Percentiles rank a stretch among this genome's conserved stretches.
phyloP scores from a whole-genome alignment of 2,797 vertebrate genomes.

The Antrozous pallidus region DNA sequence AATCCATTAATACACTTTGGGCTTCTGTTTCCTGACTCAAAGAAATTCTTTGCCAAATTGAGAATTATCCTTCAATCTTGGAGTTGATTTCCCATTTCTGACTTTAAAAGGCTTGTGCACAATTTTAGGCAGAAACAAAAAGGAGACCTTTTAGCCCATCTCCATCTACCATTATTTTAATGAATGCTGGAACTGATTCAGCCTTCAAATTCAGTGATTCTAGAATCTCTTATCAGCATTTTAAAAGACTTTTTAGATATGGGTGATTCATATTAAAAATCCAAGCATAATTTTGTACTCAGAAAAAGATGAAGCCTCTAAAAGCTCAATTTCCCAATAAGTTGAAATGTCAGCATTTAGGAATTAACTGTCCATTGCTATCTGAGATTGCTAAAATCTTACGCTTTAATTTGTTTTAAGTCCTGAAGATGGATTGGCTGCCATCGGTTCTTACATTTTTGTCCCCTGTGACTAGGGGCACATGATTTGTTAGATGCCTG shows the following conservation, averaged over 20 bases:
- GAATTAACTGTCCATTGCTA: neutral
- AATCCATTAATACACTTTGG: conserved; percentile 2
- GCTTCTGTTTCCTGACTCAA: neutral
- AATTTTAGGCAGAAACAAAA: conserved; percentile 35
- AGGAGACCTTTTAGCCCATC: neutral
- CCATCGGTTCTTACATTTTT: neutral
- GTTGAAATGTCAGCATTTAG: conserved; percentile 8
- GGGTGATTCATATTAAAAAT: conserved; percentile 57
- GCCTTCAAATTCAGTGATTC: conserved; percentile 45
- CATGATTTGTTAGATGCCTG: neutral
- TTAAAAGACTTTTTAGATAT: conserved; percentile 38
- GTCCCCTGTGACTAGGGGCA: neutral
- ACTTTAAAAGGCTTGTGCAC: conserved; percentile 40
- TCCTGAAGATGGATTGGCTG: neutral
- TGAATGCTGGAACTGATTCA: conserved; percentile 48
- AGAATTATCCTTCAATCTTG: conserved; percentile 13
- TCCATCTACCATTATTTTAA: conserved; percentile 56
- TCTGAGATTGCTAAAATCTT: neutral
- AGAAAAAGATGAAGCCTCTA: conserved; percentile 30
- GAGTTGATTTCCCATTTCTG: neutral
- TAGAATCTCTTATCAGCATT: conserved; percentile 57
- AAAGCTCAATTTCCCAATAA: neutral
- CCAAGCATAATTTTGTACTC: conserved; percentile 44
- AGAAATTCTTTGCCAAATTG: conserved; percentile 50
- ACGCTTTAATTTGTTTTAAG: neutral